These are phyloP conservation scores for Falco naumanni DNA, from an alignment of 2,797 vertebrate species.

Conservation along the genomic window DNA sequence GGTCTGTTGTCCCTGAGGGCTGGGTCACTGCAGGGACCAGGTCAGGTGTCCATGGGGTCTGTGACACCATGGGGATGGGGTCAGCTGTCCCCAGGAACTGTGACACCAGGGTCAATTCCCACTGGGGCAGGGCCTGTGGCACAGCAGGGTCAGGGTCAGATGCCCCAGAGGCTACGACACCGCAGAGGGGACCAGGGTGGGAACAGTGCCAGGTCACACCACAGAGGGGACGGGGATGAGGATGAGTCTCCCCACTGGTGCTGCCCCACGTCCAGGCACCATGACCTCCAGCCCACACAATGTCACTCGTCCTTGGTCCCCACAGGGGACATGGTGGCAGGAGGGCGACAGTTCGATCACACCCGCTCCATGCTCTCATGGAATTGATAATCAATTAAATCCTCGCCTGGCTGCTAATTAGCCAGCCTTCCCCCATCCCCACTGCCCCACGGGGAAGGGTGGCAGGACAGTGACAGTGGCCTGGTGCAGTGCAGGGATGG, in stretches of 20 bases:
- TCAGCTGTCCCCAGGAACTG: neutral
- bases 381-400: conserved; percentile 26
- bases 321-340: neutral
- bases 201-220: neutral
- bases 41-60: neutral
- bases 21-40: too few relatives aligned
- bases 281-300: neutral
- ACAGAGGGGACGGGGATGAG: neutral
- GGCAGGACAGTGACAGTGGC: neutral
- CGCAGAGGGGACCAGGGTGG: fast-evolving
- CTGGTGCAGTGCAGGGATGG: fast-evolving
- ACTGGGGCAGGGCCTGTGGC: neutral
- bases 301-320: neutral
- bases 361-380: neutral
- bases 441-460: neutral
- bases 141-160: neutral
- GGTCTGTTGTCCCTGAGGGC: fast-evolving
- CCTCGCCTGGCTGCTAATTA: conserved; percentile 22
- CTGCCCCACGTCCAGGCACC: fast-evolving
- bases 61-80: neutral
- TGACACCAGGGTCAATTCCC: neutral
- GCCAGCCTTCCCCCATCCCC: neutral
- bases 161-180: neutral
- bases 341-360: neutral
- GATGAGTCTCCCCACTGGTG: fast-evolving